phyloP scores from a whole-genome alignment of 2,888 invertebrate species.

The Notocelia uddmanniana region DNA sequence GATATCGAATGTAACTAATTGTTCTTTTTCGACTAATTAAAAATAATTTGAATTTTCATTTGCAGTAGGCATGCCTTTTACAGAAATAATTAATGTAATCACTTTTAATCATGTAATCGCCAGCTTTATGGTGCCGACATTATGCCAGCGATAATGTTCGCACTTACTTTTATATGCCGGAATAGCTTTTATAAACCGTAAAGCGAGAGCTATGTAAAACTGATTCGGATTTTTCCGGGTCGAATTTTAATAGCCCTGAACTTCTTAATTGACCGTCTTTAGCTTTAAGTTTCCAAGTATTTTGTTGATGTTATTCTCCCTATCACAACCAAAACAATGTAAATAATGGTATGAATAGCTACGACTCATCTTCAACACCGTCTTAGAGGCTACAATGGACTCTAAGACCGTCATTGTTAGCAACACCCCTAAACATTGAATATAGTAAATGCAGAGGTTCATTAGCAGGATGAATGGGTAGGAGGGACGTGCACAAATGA shows the following conservation, averaged over 20 bases:
- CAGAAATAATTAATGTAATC: slow-evolving; percentile 16
- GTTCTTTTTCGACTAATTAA: neutral
- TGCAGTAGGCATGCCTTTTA: neutral
- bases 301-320: slow-evolving; percentile 1
- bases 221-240: neutral
- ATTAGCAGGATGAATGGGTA: slow-evolving; percentile 22
- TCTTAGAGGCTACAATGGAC: slow-evolving; percentile 22
- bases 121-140: neutral
- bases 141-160: slow-evolving; percentile 17
- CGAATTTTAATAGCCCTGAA: neutral
- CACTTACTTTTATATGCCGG: slow-evolving; percentile 15
- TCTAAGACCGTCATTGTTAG: slow-evolving; percentile 12
- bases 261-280: neutral
- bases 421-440: slow-evolving; percentile 16
- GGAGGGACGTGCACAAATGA: neutral
- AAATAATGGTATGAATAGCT: slow-evolving; percentile 10
- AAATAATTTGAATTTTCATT: neutral
- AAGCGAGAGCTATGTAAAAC: neutral
- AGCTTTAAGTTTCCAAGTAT: neutral
- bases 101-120: slow-evolving; percentile 31
- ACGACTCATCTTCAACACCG: slow-evolving; percentile 8
- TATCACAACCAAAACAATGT: neutral
- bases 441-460: slow-evolving; percentile 11
- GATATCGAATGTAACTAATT: no score
- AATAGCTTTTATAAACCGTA: slow-evolving; percentile 14